Base-by-base conservation (phyloP, 2,888 invertebrate genomes). In the Leptodirus hochenwartii region DNA sequence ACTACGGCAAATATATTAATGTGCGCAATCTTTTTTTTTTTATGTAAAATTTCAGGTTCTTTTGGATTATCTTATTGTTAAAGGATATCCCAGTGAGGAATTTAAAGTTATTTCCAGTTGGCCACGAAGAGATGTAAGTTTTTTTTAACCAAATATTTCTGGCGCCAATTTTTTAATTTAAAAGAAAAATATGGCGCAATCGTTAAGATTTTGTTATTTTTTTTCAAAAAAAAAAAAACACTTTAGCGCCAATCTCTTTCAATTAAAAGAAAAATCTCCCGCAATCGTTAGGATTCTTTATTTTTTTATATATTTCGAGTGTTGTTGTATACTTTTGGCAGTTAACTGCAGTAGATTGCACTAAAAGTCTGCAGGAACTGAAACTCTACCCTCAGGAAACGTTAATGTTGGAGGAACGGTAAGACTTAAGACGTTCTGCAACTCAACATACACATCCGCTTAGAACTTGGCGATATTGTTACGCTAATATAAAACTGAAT, bases 301-400 rank as follows among this genome's bases (percentile, higher is more conserved):
- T 20, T 20, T 8, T 6, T 8, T 9, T 25, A 8, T 15, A 25
- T 30, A 27, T 29, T 27, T 13, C 29, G 15, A 17, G 14, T 30
- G 22, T 37, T 13, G 12, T 25, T 26, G n/a, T n/a, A n/a, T n/a
- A n/a, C 15, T 32, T 23, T 24, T 34, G 32, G 11, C 62, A 87
- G 85, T 61, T 87, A 39, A 82, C 88, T 38, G 64, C 70, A 39
- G 64, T 82, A 56, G 76, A 87, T 56, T 61, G 62, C 25, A 66
- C 61, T 47, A 69, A 73, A 54, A 80, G 87, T 36, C 60, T 95
- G 43, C 66, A 72, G 52, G 73, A 78, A 42, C 62, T 90, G 42
- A 87, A 87, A 55, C 68, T 93, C 46, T 87, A 69, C 58, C 81
- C 87, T 30, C 90, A 93, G 66, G 93, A 93, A 65, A 90, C 90